Evolutionary conservation across 2,888 invertebrate genomes (phyloP).

Genomic region (Ophioninae sp.): DNA sequence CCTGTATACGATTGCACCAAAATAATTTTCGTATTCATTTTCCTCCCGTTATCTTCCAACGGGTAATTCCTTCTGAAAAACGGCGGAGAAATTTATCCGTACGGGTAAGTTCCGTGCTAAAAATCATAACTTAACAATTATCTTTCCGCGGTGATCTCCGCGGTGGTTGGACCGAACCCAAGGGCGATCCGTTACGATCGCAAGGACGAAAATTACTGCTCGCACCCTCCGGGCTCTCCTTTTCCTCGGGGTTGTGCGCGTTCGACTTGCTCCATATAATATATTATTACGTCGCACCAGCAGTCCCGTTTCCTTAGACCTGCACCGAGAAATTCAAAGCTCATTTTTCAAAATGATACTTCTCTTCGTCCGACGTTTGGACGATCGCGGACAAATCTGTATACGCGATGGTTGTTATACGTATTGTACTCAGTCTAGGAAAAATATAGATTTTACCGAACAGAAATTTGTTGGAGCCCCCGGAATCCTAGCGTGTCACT

Average conservation of each 20-base stretch:
- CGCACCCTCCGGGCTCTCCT: conserved; percentile 42
- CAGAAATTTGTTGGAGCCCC: too few species aligned
- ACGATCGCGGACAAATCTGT: neutral
- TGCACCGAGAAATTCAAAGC: conserved; percentile 41
- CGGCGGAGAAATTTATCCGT: conserved; percentile 35
- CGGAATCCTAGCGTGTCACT: too few species aligned
- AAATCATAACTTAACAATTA: conserved; percentile 58
- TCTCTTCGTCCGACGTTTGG: conserved; percentile 14
- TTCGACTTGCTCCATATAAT: neutral
- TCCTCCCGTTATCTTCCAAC: conserved; percentile 21
- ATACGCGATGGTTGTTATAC: too few species aligned
- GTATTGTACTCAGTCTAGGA: too few species aligned
- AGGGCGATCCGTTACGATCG: conserved; percentile 52
- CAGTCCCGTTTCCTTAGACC: conserved; percentile 22
- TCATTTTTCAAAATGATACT: conserved; percentile 24
- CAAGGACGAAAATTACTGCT: conserved; percentile 53
- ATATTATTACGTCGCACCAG: neutral
- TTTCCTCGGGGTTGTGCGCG: conserved; percentile 13
- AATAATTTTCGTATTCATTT: conserved; percentile 40
- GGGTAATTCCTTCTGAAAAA: conserved; percentile 21
- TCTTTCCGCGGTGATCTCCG: conserved; percentile 47
- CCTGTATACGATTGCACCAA: neutral
- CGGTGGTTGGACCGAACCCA: conserved; percentile 37
- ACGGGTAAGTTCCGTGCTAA: conserved; percentile 46
- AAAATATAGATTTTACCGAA: too few species aligned